Percentiles rank a stretch among this genome's conserved stretches.
These are phyloP conservation scores for Dicerorhinus sumatrensis DNA, from an alignment of 2,113 vertebrate genomes.

Conservation along the genomic window DNA sequence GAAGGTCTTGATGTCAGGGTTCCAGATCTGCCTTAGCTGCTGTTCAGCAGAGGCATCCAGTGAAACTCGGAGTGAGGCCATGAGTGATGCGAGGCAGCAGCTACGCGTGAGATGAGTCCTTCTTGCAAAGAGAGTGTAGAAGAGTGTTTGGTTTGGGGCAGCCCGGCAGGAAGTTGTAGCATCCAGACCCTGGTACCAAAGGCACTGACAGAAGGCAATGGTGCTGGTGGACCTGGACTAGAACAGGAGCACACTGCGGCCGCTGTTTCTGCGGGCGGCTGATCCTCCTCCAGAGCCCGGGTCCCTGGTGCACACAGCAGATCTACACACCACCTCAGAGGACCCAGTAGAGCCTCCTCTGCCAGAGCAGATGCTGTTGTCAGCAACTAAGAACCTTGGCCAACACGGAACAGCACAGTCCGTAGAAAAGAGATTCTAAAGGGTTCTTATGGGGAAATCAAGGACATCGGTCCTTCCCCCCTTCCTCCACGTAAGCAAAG, in stretches of 20 bases:
- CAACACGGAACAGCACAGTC: neutral
- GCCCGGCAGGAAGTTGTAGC: rapidly evolving
- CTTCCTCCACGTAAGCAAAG: neutral
- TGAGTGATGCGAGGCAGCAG: too few species aligned
- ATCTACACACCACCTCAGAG: neutral
- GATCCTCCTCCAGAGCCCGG: neutral
- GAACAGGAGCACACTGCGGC: neutral
- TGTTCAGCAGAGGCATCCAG: neutral
- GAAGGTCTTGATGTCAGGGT: neutral
- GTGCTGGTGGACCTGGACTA: rapidly evolving
- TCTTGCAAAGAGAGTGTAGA: rapidly evolving
- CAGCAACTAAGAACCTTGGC: neutral
- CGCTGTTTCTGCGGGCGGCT: too few species aligned
- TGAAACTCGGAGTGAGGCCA: too few species aligned
- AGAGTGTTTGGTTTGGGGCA: too few species aligned
- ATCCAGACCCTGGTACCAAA: rapidly evolving
- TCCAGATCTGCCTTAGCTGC: neutral
- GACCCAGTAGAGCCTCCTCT: neutral
- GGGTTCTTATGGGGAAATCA: neutral
- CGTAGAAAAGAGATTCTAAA: neutral
- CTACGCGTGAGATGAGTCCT: neutral
- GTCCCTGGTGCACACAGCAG: too few species aligned
- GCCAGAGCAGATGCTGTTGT: neutral
- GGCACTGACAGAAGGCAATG: neutral
- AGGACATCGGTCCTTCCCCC: neutral